Percentiles rank a stretch among this genome's conserved stretches.
Evolutionary conservation across 2,797 vertebrate species (phyloP).

Genomic region (Gymnopithys bicolor): DNA sequence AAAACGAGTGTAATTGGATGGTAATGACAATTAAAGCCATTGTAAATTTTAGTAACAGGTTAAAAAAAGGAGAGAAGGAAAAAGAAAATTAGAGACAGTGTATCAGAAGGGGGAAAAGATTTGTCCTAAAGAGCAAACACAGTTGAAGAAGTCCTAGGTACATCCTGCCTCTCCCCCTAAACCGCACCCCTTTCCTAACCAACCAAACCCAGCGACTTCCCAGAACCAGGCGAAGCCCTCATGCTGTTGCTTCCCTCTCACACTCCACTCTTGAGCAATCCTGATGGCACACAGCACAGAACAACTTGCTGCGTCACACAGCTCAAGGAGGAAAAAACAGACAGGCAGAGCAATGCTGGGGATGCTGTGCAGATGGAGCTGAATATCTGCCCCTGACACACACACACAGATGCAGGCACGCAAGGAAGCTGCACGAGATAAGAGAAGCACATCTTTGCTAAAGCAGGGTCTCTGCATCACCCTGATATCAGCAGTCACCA

Average conservation of each 20-base stretch:
- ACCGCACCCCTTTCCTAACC: not conserved
- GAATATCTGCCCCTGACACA: not conserved
- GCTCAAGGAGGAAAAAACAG: not conserved
- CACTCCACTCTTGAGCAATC: conserved; percentile 33
- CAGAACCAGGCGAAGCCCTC: not conserved
- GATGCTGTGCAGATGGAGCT: not conserved
- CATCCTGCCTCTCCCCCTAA: not conserved
- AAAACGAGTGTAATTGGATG: not conserved
- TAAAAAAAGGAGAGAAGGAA: not conserved
- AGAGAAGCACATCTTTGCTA: conserved; percentile 11
- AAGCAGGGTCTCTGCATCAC: not conserved
- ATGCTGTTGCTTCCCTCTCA: not conserved
- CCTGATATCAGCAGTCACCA: not conserved
- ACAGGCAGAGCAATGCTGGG: not conserved
- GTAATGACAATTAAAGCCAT: not conserved
- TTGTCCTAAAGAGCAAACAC: not conserved
- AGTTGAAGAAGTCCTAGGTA: not conserved
- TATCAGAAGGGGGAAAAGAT: not conserved
- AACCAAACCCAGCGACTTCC: conserved; percentile 9
- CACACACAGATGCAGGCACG: fast-evolving
- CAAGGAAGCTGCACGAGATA: conserved; percentile 26
- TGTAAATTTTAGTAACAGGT: not conserved
- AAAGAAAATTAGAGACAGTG: not conserved
- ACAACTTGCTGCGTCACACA: not conserved
- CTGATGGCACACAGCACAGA: not conserved